Conservation (phyloP, 2,797 vertebrate genomes). For the Phrynocephalus vlangalii region DNA sequence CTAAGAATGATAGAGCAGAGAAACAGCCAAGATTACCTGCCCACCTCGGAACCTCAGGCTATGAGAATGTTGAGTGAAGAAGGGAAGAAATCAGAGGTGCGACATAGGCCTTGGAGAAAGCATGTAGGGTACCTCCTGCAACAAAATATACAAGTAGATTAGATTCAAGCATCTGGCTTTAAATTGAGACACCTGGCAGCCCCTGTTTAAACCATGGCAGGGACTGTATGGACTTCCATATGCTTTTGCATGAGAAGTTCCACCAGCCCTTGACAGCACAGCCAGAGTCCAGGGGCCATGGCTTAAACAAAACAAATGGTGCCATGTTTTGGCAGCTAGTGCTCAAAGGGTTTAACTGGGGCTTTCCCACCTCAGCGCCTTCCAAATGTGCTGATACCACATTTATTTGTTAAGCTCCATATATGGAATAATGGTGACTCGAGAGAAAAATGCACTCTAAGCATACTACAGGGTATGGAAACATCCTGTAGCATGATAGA, state of each 20-base stretch:
- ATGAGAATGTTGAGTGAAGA: not conserved
- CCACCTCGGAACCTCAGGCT: conserved; percentile 7
- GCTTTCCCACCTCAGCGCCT: not conserved
- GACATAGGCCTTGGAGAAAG: not conserved
- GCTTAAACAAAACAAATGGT: not conserved
- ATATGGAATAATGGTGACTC: no score
- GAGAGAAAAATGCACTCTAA: not conserved
- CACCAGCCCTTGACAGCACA: not conserved
- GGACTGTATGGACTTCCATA: not conserved
- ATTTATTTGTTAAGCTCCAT: not conserved
- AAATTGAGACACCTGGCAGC: not conserved
- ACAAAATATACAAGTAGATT: not conserved
- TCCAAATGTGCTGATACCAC: no score
- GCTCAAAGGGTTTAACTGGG: not conserved
- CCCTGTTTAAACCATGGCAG: not conserved
- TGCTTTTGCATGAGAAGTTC: not conserved
- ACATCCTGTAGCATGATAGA: no score
- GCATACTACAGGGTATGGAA: not conserved
- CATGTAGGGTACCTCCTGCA: conserved; percentile 12
- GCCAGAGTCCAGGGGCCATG: not conserved
- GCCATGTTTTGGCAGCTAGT: not conserved
- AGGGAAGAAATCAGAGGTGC: not conserved
- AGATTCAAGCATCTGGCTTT: not conserved
- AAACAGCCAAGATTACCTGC: not conserved
- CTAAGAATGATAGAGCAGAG: not conserved